These are phyloP conservation scores for Notothenia coriiceps DNA, from an alignment of 2,113 vertebrate species.

Conservation along the genomic window DNA sequence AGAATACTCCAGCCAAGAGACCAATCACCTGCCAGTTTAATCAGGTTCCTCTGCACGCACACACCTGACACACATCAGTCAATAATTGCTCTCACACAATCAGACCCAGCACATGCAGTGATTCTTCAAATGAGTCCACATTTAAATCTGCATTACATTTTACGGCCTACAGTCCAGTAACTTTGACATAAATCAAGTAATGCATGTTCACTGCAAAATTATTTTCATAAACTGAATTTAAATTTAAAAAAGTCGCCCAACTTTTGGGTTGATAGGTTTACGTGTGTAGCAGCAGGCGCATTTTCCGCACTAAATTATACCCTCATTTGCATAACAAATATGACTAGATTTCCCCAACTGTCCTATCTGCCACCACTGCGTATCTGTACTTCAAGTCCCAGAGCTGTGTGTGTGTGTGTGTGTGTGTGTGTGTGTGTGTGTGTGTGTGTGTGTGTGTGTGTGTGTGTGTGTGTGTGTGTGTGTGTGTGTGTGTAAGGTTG, in stretches of 20 bases:
- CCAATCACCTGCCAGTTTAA: conserved; percentile 27
- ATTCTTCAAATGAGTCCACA: neutral
- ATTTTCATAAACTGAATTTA: conserved; percentile 20
- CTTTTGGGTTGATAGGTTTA: neutral
- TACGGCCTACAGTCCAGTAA: neutral
- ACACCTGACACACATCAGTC: conserved; percentile 32
- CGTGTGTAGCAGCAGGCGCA: conserved; percentile 5
- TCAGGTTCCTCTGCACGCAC: neutral
- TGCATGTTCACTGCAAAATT: neutral
- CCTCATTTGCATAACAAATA: conserved; percentile 45
- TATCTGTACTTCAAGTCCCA: conserved; percentile 7
- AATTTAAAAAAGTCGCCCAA: conserved; percentile 2
- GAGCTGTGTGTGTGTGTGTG: neutral
- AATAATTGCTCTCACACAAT: neutral
- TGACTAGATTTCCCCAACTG: conserved; percentile 14
- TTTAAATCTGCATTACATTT: neutral
- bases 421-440: neutral
- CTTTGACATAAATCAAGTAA: conserved; percentile 6
- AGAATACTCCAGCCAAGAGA: conserved; percentile 4
- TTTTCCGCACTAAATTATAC: conserved; percentile 8
- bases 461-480: too few relatives aligned
- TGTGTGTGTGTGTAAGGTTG: neutral
- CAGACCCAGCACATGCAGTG: neutral
- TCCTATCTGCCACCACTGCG: conserved; percentile 26
- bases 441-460: too few relatives aligned